These are phyloP conservation scores for Ornithorhynchus anatinus DNA, from an alignment of 2,113 vertebrate genomes.

Conservation along the genomic window DNA sequence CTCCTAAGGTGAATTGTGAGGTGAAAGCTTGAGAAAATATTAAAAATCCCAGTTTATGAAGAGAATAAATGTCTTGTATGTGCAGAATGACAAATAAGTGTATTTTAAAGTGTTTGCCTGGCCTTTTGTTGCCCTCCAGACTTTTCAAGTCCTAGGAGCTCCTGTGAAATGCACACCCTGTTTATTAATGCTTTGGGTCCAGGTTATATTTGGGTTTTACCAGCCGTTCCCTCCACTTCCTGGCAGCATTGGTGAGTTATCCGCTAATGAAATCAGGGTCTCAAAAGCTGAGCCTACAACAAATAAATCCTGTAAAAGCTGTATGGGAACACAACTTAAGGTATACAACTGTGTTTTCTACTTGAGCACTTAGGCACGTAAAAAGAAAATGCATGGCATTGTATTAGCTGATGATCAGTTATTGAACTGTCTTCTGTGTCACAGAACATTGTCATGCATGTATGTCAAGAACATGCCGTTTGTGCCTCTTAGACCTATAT, in stretches of 20 bases:
- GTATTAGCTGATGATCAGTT: too few species aligned
- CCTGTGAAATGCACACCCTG: neutral
- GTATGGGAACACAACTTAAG: too few species aligned
- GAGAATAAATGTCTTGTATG: neutral
- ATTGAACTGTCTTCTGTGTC: too few species aligned
- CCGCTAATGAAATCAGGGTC: conserved; percentile 13
- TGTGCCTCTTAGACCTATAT: too few species aligned
- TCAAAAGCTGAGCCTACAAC: too few species aligned
- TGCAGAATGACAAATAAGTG: neutral
- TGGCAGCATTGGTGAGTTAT: neutral
- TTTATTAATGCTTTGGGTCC: neutral
- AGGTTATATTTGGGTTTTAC: conserved; percentile 13
- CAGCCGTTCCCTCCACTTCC: conserved; percentile 4
- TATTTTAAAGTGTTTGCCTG: neutral
- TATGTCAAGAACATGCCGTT: too few species aligned
- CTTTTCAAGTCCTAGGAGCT: neutral
- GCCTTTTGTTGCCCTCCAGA: conserved; percentile 3
- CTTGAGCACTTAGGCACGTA: too few species aligned
- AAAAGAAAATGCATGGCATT: too few species aligned
- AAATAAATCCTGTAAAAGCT: too few species aligned
- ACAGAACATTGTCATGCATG: too few species aligned
- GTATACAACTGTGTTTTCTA: too few species aligned
- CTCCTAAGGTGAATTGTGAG: conserved; percentile 33
- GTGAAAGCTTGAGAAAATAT: neutral
- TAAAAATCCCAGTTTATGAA: neutral